A percentile compares a stretch with the other conserved stretches of the same genome.
phyloP scores from a whole-genome alignment of 2,888 invertebrate species.

The Drosophila picticornis region DNA sequence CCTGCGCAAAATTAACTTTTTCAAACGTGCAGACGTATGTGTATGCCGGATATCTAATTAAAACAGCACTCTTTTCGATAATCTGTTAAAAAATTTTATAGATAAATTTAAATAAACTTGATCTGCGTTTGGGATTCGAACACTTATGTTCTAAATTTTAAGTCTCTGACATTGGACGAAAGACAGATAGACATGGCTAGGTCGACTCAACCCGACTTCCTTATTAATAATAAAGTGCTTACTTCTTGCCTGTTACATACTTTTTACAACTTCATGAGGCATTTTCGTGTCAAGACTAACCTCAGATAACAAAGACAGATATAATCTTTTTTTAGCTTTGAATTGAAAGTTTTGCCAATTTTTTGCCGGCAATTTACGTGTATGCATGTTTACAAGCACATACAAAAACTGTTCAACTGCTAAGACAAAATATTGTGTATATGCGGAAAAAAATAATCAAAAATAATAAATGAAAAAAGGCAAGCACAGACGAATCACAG shows the following conservation, averaged over 20 bases:
- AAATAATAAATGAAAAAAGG: neutral
- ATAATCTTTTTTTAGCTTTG: neutral
- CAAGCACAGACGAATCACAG: neutral
- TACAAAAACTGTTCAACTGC: neutral
- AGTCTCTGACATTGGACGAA: neutral
- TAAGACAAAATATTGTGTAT: neutral
- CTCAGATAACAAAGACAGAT: neutral
- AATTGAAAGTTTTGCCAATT: neutral
- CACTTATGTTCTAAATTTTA: neutral
- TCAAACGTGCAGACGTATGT: neutral
- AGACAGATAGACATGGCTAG: neutral
- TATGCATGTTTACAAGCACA: neutral
- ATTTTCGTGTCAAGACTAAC: neutral
- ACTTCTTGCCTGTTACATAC: too few species aligned
- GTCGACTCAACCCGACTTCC: neutral
- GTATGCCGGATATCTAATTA: neutral
- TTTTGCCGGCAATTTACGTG: neutral
- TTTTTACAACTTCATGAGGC: too few species aligned
- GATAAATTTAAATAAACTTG: neutral
- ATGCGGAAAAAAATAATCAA: neutral
- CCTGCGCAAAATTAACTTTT: conserved; percentile 1
- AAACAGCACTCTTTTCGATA: too few species aligned
- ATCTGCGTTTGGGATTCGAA: neutral
- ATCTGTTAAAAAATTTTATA: neutral
- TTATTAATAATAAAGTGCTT: neutral